Conservation (phyloP, 2,113 vertebrate genomes). For the Mormoops blainvillei region DNA sequence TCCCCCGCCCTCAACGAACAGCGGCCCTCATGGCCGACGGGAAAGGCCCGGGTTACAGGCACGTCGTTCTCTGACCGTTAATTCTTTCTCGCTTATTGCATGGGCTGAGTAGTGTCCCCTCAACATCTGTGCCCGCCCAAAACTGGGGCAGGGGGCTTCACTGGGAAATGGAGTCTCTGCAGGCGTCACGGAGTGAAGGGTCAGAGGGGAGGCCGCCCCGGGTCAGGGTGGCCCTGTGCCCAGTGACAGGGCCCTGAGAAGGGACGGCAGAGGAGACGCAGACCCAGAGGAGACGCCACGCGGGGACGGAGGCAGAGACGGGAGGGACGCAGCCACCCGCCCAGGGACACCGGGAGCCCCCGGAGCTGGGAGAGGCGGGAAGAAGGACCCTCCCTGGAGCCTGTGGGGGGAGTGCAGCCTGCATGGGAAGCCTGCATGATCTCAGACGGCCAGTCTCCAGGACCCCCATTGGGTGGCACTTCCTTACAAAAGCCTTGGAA, state of each 20-base stretch:
- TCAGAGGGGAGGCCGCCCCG: accelerated
- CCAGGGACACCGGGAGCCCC: neutral
- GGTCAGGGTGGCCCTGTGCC: accelerated
- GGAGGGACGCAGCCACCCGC: neutral
- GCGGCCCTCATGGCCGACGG: too few species aligned
- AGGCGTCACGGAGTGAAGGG: accelerated
- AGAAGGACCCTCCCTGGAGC: neutral
- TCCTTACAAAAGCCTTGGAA: accelerated
- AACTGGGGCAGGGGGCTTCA: too few species aligned
- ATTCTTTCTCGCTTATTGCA: accelerated
- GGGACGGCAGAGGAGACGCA: too few species aligned
- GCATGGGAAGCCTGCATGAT: neutral
- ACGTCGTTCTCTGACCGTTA: accelerated
- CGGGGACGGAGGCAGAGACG: too few species aligned
- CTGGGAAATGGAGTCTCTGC: neutral
- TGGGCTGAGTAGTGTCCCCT: accelerated
- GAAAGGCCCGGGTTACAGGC: accelerated
- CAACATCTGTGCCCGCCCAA: neutral
- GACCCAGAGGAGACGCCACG: too few species aligned
- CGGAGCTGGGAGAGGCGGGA: neutral
- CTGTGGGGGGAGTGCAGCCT: accelerated
- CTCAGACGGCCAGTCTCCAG: accelerated
- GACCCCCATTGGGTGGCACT: neutral
- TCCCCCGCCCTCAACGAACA: too few species aligned
- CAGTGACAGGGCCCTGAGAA: too few species aligned